Conservation (phyloP, 2,797 vertebrate species). For the Artibeus lituratus region DNA sequence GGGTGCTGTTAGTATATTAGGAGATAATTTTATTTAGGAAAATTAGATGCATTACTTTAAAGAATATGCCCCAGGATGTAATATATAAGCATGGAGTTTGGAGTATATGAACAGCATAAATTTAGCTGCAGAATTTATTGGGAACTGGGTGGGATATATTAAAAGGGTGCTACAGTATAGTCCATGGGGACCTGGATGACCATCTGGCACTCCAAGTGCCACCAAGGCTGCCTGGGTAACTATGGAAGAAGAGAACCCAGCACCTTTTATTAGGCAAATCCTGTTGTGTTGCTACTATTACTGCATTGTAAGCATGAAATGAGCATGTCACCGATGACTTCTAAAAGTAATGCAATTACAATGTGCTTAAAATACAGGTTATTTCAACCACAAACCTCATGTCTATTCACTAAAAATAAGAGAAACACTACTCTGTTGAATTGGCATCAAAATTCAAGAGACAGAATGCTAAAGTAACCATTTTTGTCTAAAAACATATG, state of each 20-base stretch:
- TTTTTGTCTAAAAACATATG: background rate
- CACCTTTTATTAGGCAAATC: background rate
- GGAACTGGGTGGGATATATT: background rate
- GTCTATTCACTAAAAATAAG: constrained; percentile 33
- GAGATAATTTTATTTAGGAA: background rate
- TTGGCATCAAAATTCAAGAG: constrained; percentile 23
- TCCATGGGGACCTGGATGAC: background rate
- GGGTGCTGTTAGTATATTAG: background rate
- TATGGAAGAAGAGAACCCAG: background rate
- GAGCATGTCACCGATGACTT: background rate
- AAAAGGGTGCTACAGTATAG: background rate
- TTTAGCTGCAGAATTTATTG: background rate
- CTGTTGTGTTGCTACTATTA: background rate
- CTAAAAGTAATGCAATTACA: background rate
- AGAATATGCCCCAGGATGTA: background rate
- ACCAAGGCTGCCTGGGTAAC: background rate
- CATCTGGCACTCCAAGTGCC: background rate
- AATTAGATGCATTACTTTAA: background rate
- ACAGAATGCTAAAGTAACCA: background rate
- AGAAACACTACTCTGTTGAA: background rate
- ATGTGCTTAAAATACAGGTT: background rate
- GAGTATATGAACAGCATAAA: background rate
- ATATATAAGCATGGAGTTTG: background rate
- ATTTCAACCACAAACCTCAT: constrained; percentile 7
- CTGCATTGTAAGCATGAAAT: background rate